Evolutionary conservation across 1,140 invertebrate species (phyloP).

Genomic region (Habropoda laboriosa): DNA sequence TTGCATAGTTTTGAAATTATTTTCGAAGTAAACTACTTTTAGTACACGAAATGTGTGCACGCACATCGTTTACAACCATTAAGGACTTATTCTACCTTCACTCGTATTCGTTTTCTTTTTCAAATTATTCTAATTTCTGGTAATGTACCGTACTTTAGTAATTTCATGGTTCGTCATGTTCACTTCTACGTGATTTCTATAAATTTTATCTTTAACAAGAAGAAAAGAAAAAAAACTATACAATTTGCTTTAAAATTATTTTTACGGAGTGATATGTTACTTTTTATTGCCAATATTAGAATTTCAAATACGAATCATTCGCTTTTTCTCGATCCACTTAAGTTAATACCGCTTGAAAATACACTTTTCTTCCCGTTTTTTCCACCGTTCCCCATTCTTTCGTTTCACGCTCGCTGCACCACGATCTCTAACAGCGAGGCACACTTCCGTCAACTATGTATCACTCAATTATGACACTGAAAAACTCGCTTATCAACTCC

Average conservation of each 20-base stretch:
- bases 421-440: not conserved
- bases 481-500: not conserved
- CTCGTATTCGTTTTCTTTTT: not conserved
- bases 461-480: not conserved
- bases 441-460: not conserved
- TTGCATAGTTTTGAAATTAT: not conserved
- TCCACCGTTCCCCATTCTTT: not conserved
- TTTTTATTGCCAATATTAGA: not conserved
- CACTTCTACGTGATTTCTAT: not conserved
- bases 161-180: not conserved
- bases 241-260: too few relatives aligned
- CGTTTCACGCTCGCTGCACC: constrained; percentile 32
- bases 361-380: not conserved
- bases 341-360: not conserved
- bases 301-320: not conserved
- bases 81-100: not conserved
- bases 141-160: not conserved
- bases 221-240: too few relatives aligned
- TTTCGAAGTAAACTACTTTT: not conserved
- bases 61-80: not conserved
- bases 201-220: not conserved
- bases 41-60: not conserved
- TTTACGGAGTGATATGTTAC: not conserved
- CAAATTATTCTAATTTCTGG: constrained; percentile 1
- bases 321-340: not conserved